phyloP scores from a whole-genome alignment of 2,797 vertebrate genomes.

The Cirrhinus molitorella region DNA sequence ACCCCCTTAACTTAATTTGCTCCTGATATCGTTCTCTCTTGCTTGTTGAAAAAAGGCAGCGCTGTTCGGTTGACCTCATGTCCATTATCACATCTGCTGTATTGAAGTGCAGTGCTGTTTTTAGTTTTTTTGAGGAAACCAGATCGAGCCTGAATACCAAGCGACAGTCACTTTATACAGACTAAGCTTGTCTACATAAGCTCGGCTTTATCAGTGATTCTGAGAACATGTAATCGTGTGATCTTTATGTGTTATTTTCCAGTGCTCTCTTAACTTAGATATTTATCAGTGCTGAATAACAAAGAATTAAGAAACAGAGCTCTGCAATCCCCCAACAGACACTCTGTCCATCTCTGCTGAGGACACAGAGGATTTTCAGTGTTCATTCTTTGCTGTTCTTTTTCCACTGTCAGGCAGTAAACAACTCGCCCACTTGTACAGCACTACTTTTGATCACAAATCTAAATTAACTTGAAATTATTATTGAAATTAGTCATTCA shows the following conservation, averaged over 20 bases:
- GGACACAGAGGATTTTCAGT: slow-evolving; percentile 43
- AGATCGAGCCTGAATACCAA: neutral
- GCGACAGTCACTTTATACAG: neutral
- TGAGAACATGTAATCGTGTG: slow-evolving; percentile 22
- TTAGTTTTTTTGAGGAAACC: neutral
- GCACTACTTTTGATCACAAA: neutral
- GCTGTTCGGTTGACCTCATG: neutral
- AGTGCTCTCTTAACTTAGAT: slow-evolving; percentile 49
- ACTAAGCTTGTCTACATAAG: slow-evolving; percentile 20
- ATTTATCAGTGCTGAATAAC: slow-evolving; percentile 46
- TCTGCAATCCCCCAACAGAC: slow-evolving; percentile 40
- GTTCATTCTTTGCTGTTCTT: neutral
- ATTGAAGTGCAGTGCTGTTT: slow-evolving; percentile 1
- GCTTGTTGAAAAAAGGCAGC: slow-evolving; percentile 14
- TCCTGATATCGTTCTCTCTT: slow-evolving; percentile 20
- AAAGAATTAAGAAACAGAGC: slow-evolving; percentile 58
- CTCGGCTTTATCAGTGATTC: slow-evolving; percentile 17
- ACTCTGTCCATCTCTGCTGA: slow-evolving; percentile 28
- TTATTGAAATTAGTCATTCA: too few species aligned
- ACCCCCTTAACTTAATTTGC: slow-evolving; percentile 33
- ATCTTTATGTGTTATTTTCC: slow-evolving; percentile 52
- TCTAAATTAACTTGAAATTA: neutral
- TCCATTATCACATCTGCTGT: neutral
- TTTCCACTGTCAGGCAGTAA: slow-evolving; percentile 4
- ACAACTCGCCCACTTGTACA: neutral